Percentiles rank a stretch among this genome's conserved stretches.
Evolutionary conservation across 2,888 invertebrate genomes (phyloP).

Genomic region (Macrophya alboannulata): DNA sequence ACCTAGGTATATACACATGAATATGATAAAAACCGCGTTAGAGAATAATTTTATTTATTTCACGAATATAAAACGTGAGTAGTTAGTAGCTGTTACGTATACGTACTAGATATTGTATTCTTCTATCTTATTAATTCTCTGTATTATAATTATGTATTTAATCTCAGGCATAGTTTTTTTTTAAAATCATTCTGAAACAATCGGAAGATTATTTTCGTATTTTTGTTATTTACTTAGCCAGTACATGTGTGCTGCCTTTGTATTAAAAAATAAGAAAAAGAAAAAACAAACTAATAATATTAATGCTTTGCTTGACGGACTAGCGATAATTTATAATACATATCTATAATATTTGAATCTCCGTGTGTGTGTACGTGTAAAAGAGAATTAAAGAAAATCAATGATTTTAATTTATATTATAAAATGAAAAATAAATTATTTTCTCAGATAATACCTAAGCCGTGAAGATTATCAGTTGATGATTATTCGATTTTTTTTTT

Average conservation of each 20-base stretch:
- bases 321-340: background rate
- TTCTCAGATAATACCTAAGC: background rate
- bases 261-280: conserved; percentile 50
- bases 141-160: conserved; percentile 50
- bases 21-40: background rate
- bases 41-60: conserved; percentile 61
- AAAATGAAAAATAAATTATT: conserved; percentile 28
- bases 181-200: background rate
- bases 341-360: background rate
- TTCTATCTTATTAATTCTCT: background rate
- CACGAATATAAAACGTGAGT: conserved; percentile 45
- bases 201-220: background rate
- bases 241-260: background rate
- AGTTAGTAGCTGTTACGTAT: conserved; percentile 5
- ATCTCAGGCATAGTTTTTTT: conserved; percentile 4
- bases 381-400: background rate
- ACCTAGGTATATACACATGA: background rate
- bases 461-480: background rate
- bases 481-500: background rate
- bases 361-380: background rate
- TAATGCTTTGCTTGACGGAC: background rate
- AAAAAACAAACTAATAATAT: background rate
- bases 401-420: background rate
- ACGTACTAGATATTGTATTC: background rate
- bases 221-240: background rate